These are phyloP conservation scores for Anguilla megastoma DNA, from an alignment of 2,797 vertebrate species.

Conservation along the genomic window DNA sequence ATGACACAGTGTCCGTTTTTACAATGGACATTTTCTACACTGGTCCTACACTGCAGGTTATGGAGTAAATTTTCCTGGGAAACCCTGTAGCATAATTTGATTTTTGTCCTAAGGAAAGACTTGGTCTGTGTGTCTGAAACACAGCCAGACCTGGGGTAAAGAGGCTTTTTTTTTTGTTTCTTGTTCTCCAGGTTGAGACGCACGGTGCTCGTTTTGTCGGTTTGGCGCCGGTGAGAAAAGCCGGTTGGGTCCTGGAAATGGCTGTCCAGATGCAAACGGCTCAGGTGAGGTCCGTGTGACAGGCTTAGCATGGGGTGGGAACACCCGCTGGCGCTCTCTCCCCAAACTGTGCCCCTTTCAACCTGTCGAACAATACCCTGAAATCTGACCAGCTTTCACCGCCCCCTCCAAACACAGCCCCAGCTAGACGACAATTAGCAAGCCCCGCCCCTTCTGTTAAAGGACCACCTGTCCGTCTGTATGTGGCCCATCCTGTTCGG, in stretches of 20 bases:
- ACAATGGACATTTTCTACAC: neutral
- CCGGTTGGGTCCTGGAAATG: slow-evolving; percentile 50
- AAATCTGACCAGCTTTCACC: slow-evolving; percentile 51
- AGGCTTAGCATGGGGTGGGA: slow-evolving; percentile 51
- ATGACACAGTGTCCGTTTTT: neutral
- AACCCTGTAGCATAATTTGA: neutral
- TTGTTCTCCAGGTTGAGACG: neutral
- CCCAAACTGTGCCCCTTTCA: slow-evolving; percentile 54
- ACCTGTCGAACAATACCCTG: slow-evolving; percentile 58
- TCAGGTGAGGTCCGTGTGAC: slow-evolving; percentile 69
- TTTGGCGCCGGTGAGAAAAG: slow-evolving; percentile 48
- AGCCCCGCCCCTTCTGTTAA: slow-evolving; percentile 35
- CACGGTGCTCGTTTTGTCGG: slow-evolving; percentile 12
- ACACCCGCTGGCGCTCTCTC: slow-evolving; percentile 24
- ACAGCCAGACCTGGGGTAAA: slow-evolving; percentile 71
- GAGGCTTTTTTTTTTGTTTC: slow-evolving; percentile 64
- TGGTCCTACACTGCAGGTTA: neutral
- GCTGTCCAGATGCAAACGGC: slow-evolving; percentile 75
- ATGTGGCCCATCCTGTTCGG: slow-evolving; percentile 37
- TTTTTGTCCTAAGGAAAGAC: neutral
- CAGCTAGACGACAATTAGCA: slow-evolving; percentile 19
- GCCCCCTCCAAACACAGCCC: slow-evolving; percentile 45
- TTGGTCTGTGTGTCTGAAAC: slow-evolving; percentile 56
- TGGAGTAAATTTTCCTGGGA: neutral
- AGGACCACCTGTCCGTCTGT: slow-evolving; percentile 49